Percentiles rank a stretch among this genome's conserved stretches.
Conservation (phyloP, 2,797 vertebrate genomes). For the Sorex maritimensis region DNA sequence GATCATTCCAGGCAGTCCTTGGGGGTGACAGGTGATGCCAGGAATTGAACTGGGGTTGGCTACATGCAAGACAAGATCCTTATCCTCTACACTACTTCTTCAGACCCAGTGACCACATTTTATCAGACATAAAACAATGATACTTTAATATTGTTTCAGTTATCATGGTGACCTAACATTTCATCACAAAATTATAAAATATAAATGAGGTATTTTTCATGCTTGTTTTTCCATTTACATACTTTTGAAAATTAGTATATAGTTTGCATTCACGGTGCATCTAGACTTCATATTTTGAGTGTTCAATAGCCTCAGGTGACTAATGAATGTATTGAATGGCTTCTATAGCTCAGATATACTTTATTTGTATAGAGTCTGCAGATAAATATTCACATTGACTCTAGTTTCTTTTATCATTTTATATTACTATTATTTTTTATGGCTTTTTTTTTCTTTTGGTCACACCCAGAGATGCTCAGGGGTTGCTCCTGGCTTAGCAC, state of each 20-base stretch:
- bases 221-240: background rate
- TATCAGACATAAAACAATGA: background rate
- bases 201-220: background rate
- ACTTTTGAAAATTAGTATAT: background rate
- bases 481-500: too few relatives aligned
- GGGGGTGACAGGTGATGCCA: too few relatives aligned
- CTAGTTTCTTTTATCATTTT: slow-evolving; percentile 8
- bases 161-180: background rate
- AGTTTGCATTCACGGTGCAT: background rate
- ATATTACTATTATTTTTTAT: too few relatives aligned
- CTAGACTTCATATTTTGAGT: slow-evolving; percentile 17
- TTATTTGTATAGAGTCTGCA: background rate
- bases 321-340: background rate
- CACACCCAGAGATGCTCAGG: too few relatives aligned
- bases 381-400: background rate
- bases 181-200: background rate
- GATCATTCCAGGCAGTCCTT: too few relatives aligned
- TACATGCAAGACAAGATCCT: too few relatives aligned
- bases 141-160: slow-evolving; percentile 28
- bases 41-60: too few relatives aligned
- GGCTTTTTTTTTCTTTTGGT: too few relatives aligned
- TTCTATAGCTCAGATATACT: background rate
- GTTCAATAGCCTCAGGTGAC: background rate
- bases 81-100: too few relatives aligned
- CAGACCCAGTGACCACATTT: background rate